phyloP scores from a whole-genome alignment of 53 echinoderm and acorn worm genomes.

The Temnopleurus reevesii region DNA sequence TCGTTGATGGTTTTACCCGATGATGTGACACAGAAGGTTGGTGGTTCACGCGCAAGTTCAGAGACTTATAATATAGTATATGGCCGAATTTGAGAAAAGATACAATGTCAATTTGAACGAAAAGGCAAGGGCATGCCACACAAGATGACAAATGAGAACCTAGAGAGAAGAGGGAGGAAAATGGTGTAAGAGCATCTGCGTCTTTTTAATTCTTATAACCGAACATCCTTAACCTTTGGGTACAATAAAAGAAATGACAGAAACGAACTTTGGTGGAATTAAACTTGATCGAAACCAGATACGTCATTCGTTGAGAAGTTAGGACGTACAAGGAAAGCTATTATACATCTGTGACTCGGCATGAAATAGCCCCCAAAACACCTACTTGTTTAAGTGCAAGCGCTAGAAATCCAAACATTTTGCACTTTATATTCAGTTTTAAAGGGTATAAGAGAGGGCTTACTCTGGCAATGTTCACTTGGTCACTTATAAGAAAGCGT shows the following conservation, averaged over 20 bases:
- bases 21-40: background rate
- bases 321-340: conserved; percentile 22
- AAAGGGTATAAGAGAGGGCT: background rate
- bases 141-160: no score
- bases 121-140: no score
- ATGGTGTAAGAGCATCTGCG: no score
- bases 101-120: background rate
- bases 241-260: background rate
- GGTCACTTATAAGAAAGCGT: conserved; percentile 18
- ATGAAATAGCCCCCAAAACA: conserved; percentile 3
- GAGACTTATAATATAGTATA: background rate
- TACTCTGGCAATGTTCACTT: background rate
- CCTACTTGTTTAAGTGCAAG: conserved; percentile 8
- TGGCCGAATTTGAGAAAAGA: background rate
- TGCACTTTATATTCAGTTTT: background rate
- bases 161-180: no score
- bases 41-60: background rate
- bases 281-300: background rate
- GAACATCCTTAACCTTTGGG: no score
- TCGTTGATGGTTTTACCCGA: background rate
- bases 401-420: background rate
- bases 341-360: conserved; percentile 1
- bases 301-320: background rate
- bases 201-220: no score
- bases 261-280: background rate